Base-by-base conservation (phyloP, 2,888 invertebrate genomes). In the Pachliopta kotzebuea region DNA sequence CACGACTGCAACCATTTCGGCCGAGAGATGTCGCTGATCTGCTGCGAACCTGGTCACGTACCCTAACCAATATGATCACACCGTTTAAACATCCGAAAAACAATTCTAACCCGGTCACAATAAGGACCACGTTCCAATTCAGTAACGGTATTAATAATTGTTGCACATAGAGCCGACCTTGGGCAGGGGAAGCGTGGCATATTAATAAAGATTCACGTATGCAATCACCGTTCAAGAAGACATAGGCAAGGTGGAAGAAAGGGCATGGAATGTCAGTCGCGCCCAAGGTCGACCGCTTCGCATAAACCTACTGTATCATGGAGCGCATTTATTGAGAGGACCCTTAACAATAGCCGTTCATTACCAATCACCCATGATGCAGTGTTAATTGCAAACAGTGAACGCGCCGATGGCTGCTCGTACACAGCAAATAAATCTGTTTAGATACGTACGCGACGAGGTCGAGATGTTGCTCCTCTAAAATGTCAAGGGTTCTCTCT, bases 221-320 rank as follows among this genome's bases (percentile, higher is more conserved):
- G 87, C 89, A 86, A 84, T 85, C 87, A 80, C 79, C 84, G 86
- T 88, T 74, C 83, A 78, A 80, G 85, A 86, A 88, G 86, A 88
- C 83, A 84, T 86, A 84, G 82, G 74, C 82, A 84, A 83, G 85
- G 86, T 88, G 86, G 90, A 89, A 86, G 90, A 90, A 90, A 90
- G 89, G 89, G 86, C 90, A 88, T 83, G 86, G 86, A 83, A 87
- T 88, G 87, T 83, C 83, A 86, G 80, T 72, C 77, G 77, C 67
- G 66, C 67, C 77, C 86, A 88, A 90, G 88, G 89, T 79, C 84
- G 72, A 70, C 82, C 74, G 71, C 78, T 78, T 70, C 26, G 73
- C 82, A 83, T 83, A 79, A 84, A 62, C 77, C 82, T 67, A 69
- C 79, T 69, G 72, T 73, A 73, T 78, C 69, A 67, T 73, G 71